phyloP scores from a whole-genome alignment of 2,888 invertebrate species.

The Eupithecia exiguata region DNA sequence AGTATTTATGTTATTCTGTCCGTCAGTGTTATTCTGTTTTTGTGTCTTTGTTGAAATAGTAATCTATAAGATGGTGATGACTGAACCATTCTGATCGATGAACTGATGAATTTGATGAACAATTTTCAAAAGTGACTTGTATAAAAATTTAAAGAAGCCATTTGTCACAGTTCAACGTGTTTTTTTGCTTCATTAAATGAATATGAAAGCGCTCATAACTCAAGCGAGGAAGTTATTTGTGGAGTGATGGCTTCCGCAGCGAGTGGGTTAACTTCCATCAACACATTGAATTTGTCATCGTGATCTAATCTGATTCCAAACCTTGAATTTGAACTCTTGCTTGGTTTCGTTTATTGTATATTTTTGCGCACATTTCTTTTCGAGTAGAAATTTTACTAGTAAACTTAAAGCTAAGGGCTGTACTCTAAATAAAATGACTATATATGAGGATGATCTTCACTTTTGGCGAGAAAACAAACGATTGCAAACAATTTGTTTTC shows the following conservation, averaged over 20 bases:
- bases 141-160: too few relatives aligned
- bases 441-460: not conserved
- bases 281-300: conserved; percentile 29
- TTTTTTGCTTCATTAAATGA: not conserved
- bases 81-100: too few relatives aligned
- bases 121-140: too few relatives aligned
- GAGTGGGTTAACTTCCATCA: conserved; percentile 15
- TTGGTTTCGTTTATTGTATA: not conserved
- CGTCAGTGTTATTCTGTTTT: too few relatives aligned
- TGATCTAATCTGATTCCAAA: conserved; percentile 19
- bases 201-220: not conserved
- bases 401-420: not conserved
- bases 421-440: not conserved
- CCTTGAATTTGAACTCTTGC: not conserved
- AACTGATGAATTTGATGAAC: too few relatives aligned
- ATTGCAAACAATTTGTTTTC: conserved; percentile 26
- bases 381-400: not conserved
- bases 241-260: conserved; percentile 35
- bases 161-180: not conserved
- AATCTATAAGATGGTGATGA: too few relatives aligned
- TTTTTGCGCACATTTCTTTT: not conserved
- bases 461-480: conserved; percentile 2
- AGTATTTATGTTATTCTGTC: too few relatives aligned
- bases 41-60: too few relatives aligned
- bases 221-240: not conserved